Evolutionary conservation across 2,888 invertebrate species (phyloP).

Genomic region (Drepanosiphum platanoidis): DNA sequence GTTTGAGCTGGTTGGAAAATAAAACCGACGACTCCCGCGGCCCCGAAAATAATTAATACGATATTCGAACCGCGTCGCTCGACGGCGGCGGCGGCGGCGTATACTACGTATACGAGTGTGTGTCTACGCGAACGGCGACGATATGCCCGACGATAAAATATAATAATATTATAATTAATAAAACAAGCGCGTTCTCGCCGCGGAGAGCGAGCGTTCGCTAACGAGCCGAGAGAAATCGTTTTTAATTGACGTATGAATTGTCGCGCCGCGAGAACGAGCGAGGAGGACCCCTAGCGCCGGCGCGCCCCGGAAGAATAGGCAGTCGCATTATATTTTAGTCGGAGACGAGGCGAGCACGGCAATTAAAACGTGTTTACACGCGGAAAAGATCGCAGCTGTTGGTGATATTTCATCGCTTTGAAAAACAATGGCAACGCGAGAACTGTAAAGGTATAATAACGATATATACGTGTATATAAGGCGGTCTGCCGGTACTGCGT

Average conservation of each 20-base stretch:
- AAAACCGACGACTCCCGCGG: no score
- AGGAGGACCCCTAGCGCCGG: no score
- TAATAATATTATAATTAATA: no score
- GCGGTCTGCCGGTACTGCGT: not conserved
- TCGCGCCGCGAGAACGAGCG: conserved; percentile 5
- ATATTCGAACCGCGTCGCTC: no score
- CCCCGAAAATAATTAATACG: no score
- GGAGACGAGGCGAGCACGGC: not conserved
- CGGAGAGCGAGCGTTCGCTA: not conserved
- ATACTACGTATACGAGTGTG: no score
- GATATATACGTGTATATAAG: not conserved
- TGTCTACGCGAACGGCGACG: no score
- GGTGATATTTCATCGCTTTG: conserved; percentile 47
- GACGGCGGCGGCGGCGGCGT: no score
- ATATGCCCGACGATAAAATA: no score
- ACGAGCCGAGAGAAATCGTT: not conserved
- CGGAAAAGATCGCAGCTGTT: conserved; percentile 45
- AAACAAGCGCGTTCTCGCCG: no score
- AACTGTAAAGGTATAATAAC: not conserved
- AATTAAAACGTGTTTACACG: conserved; percentile 45
- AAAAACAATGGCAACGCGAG: conserved; percentile 22
- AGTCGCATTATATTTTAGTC: not conserved
- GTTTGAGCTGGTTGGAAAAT: no score
- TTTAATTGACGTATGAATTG: not conserved
- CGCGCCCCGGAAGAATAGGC: no score